phyloP scores from a whole-genome alignment of 2,797 vertebrate genomes.

The Rhinogobio ventralis region DNA sequence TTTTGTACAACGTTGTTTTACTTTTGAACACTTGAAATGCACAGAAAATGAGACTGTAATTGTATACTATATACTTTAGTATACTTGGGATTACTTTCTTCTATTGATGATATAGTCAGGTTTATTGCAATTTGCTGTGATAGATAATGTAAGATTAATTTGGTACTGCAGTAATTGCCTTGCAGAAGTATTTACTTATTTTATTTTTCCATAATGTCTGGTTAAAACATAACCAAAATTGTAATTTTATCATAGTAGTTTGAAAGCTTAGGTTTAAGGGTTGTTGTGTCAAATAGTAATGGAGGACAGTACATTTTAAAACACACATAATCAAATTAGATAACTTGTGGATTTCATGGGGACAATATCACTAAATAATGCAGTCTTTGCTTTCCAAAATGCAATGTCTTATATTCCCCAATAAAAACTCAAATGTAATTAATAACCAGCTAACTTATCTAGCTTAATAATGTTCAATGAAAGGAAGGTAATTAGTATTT shows the following conservation, averaged over 20 bases:
- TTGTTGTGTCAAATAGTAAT: not conserved
- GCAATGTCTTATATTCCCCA: not conserved
- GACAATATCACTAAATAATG: not conserved
- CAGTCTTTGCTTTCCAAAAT: not conserved
- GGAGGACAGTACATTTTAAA: not conserved
- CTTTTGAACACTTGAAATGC: not conserved
- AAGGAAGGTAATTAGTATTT: not conserved
- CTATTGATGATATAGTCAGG: not conserved
- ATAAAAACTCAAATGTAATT: not conserved
- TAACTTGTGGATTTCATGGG: not conserved
- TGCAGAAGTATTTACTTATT: not conserved
- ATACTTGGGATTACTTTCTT: not conserved
- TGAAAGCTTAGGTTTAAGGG: not conserved
- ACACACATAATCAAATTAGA: not conserved
- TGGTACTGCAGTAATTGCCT: not conserved
- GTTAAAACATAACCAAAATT: conserved; percentile 1
- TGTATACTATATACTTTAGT: not conserved
- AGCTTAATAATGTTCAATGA: not conserved
- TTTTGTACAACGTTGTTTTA: not conserved
- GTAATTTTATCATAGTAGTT: not conserved
- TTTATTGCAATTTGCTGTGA: not conserved
- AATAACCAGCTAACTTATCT: not conserved
- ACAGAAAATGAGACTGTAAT: not conserved
- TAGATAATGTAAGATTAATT: not conserved
- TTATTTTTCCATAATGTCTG: not conserved